These are phyloP conservation scores for Equus quagga DNA, from an alignment of 2,113 vertebrate species.

Conservation along the genomic window DNA sequence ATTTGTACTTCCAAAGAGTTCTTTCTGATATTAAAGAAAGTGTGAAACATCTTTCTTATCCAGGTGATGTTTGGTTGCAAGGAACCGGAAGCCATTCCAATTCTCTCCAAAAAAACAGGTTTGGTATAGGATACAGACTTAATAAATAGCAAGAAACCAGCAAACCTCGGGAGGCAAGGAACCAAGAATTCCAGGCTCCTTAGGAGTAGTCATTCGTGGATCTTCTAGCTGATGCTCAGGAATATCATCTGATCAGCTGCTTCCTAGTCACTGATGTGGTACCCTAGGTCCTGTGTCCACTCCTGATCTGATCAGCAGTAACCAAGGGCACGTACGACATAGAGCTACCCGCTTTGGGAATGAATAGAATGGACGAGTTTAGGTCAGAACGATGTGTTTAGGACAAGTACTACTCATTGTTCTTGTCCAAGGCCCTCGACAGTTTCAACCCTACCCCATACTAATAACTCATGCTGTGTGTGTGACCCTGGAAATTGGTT, in stretches of 20 bases:
- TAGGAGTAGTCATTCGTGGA: background rate
- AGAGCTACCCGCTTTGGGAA: background rate
- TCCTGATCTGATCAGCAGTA: background rate
- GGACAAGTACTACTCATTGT: background rate
- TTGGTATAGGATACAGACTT: background rate
- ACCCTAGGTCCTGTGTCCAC: background rate
- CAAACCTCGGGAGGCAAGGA: background rate
- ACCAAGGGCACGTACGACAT: background rate
- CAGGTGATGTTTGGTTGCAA: background rate
- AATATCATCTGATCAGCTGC: background rate
- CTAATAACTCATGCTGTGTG: background rate
- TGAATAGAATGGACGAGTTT: background rate
- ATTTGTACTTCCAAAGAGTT: background rate
- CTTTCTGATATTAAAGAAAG: constrained; percentile 5
- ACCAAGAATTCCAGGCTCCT: background rate
- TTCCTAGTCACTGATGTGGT: background rate
- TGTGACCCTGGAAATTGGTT: background rate
- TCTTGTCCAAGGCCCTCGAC: background rate
- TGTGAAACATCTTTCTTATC: background rate
- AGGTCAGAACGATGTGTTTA: background rate
- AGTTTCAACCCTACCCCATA: background rate
- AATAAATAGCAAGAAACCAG: constrained; percentile 20
- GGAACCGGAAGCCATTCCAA: background rate
- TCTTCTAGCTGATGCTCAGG: background rate
- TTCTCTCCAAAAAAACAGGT: background rate